Percentiles rank a stretch among this genome's conserved stretches.
phyloP scores from a whole-genome alignment of 2,797 vertebrate genomes.

The Gymnocypris eckloni region DNA sequence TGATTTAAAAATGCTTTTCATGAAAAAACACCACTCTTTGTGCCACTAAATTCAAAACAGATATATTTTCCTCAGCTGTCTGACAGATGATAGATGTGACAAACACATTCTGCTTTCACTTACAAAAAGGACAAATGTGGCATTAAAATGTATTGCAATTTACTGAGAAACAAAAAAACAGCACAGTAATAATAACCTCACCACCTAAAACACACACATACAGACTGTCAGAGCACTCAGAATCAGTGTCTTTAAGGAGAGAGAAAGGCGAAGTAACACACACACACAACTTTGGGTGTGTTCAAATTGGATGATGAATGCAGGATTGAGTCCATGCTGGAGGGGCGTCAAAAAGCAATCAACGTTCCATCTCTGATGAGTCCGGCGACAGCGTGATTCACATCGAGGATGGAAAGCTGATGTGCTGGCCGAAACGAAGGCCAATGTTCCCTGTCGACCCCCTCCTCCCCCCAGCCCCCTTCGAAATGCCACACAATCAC shows the following conservation, averaged over 20 bases:
- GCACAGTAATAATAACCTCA: neutral
- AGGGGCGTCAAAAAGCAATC: constrained; percentile 88
- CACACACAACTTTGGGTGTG: constrained; percentile 66
- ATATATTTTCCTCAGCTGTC: neutral
- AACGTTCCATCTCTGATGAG: constrained; percentile 86
- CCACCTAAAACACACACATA: neutral
- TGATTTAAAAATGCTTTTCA: neutral
- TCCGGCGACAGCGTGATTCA: constrained; percentile 76
- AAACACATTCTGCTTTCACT: constrained; percentile 10
- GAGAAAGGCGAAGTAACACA: neutral
- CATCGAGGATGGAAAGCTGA: constrained; percentile 78
- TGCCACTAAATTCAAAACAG: neutral
- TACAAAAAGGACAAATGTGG: neutral
- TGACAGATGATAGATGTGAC: constrained; percentile 6
- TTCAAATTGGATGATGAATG: constrained; percentile 85
- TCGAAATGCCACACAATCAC: constrained; percentile 80
- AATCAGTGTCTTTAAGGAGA: constrained; percentile 31
- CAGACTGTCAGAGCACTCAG: constrained; percentile 31
- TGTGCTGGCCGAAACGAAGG: constrained; percentile 73
- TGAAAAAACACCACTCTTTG: neutral
- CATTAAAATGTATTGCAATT: neutral
- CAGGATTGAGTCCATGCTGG: constrained; percentile 83
- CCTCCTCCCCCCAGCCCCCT: constrained; percentile 13
- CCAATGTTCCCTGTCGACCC: constrained; percentile 71
- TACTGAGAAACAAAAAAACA: neutral